Conservation (phyloP, 2,797 vertebrate genomes). For the Anguilla obscura region DNA sequence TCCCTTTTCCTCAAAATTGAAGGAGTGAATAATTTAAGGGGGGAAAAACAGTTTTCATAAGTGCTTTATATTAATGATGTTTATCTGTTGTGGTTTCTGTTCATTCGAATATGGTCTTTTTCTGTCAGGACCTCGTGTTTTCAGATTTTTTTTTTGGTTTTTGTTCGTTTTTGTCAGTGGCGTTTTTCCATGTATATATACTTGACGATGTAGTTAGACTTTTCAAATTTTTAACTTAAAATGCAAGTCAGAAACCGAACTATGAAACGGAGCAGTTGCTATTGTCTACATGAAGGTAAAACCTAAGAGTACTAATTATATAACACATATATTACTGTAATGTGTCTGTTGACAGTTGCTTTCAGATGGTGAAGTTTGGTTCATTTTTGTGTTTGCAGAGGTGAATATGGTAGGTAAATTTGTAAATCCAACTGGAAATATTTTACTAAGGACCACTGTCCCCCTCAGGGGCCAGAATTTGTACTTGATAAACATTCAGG, state of each 20-base stretch:
- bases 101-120: conserved; percentile 32
- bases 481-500: not conserved
- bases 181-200: conserved; percentile 56
- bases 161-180: conserved; percentile 36
- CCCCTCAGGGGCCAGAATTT: conserved; percentile 22
- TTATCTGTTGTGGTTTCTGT: conserved; percentile 33
- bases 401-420: not conserved
- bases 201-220: conserved; percentile 54
- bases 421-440: not conserved
- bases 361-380: conserved; percentile 6
- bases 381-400: conserved; percentile 34
- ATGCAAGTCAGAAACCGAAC: conserved; percentile 34
- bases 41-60: conserved; percentile 32
- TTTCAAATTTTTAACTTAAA: conserved; percentile 43
- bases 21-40: conserved; percentile 35
- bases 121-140: conserved; percentile 27
- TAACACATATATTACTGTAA: conserved; percentile 43
- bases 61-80: conserved; percentile 41
- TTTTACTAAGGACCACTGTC: not conserved
- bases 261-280: conserved; percentile 31
- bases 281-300: conserved; percentile 44
- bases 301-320: conserved; percentile 35
- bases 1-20: conserved; percentile 34
- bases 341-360: conserved; percentile 35
- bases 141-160: conserved; percentile 30